These are phyloP conservation scores for Trachops cirrhosus DNA, from an alignment of 2,797 vertebrate genomes.

Conservation along the genomic window DNA sequence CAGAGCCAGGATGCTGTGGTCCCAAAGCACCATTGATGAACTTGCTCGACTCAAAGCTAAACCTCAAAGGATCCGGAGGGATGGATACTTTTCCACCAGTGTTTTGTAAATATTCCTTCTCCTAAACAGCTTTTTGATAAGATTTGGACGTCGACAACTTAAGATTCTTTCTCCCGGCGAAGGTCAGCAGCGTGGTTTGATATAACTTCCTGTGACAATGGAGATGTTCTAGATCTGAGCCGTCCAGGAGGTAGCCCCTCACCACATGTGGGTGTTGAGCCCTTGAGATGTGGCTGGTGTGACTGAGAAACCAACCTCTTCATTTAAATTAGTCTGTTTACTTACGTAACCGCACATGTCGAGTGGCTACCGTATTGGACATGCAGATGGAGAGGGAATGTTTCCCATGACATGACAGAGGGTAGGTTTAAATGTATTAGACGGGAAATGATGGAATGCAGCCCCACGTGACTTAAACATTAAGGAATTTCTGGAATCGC, in stretches of 20 bases:
- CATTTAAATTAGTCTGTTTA: neutral
- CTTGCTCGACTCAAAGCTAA: neutral
- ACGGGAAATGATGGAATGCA: neutral
- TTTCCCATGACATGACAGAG: neutral
- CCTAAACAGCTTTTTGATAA: neutral
- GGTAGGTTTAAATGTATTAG: neutral
- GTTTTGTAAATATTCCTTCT: neutral
- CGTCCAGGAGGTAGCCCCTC: neutral
- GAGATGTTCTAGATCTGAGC: neutral
- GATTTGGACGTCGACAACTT: neutral
- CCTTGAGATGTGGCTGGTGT: neutral
- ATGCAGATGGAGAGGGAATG: neutral
- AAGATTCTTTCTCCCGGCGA: neutral
- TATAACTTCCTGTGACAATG: neutral
- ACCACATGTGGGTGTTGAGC: neutral
- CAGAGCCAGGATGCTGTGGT: neutral
- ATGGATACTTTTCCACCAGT: neutral
- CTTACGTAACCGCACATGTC: neutral
- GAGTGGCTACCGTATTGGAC: neutral
- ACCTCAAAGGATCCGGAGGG: neutral
- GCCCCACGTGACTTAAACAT: neutral
- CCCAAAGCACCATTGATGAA: neutral
- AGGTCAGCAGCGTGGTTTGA: neutral
- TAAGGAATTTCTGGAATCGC: neutral
- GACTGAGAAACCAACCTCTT: neutral